These are phyloP conservation scores for Anarrhichthys ocellatus DNA, from an alignment of 2,113 vertebrate genomes.

Conservation along the genomic window DNA sequence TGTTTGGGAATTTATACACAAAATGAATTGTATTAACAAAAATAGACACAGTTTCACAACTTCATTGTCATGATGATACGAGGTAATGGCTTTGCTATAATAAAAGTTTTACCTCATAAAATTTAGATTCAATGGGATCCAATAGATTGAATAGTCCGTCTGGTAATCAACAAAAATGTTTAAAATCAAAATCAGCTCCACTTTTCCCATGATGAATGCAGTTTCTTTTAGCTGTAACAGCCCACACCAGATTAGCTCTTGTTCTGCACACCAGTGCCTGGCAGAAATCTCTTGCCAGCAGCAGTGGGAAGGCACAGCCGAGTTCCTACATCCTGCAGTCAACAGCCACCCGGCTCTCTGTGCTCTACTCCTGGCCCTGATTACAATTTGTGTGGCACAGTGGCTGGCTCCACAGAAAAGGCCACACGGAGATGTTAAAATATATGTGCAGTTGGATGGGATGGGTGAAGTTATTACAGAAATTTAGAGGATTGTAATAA, in stretches of 20 bases:
- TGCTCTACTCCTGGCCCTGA: conserved; percentile 64
- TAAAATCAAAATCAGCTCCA: conserved; percentile 27
- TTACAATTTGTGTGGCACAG: conserved; percentile 67
- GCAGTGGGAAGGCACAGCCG: conserved; percentile 63
- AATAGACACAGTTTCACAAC: neutral
- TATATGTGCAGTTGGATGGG: conserved; percentile 36
- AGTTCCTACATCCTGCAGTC: conserved; percentile 67
- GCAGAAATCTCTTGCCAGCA: conserved; percentile 63
- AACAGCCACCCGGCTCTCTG: conserved; percentile 62
- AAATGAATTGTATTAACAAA: neutral
- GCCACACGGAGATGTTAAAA: conserved; percentile 66
- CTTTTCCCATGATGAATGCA: conserved; percentile 51
- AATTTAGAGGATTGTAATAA: conserved; percentile 12
- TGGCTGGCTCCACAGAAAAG: conserved; percentile 38
- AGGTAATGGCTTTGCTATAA: neutral
- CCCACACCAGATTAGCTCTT: conserved; percentile 76
- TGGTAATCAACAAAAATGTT: conserved; percentile 8
- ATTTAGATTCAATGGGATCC: neutral
- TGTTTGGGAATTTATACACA: too few relatives aligned
- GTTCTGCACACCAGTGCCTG: conserved; percentile 69
- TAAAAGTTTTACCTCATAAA: neutral
- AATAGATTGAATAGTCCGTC: neutral
- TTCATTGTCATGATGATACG: neutral
- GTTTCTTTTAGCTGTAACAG: conserved; percentile 60
- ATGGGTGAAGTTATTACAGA: conserved; percentile 14